These are phyloP conservation scores for Pseudorectes ferrugineus DNA, from an alignment of 2,113 vertebrate species.

Conservation along the genomic window DNA sequence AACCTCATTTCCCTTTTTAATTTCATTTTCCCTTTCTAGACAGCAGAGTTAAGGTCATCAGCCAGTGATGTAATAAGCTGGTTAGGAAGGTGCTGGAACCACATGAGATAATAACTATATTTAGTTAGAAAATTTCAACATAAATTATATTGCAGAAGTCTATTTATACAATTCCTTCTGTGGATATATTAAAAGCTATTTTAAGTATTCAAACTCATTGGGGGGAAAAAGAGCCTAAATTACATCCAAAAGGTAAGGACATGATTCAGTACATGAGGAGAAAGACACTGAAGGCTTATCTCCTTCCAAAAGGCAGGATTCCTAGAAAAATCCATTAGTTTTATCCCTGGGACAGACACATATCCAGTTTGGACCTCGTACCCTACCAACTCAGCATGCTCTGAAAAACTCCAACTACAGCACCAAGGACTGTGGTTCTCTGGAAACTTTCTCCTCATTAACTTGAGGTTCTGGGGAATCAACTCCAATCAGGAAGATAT, in stretches of 20 bases:
- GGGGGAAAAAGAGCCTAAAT: not conserved
- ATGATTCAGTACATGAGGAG: not conserved
- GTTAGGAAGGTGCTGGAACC: not conserved
- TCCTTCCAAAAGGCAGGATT: not conserved
- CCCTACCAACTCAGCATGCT: not conserved
- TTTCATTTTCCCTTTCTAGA: not conserved
- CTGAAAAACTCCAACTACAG: not conserved
- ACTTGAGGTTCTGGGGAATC: not conserved
- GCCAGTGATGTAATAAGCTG: not conserved
- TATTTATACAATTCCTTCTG: not conserved
- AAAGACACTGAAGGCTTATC: not conserved
- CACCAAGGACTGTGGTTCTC: not conserved
- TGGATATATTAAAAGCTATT: not conserved
- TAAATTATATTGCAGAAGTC: not conserved
- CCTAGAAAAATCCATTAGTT: not conserved
- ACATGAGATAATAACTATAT: not conserved
- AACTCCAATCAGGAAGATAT: not conserved
- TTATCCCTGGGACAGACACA: not conserved
- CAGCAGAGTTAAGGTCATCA: not conserved
- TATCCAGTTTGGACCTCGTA: not conserved
- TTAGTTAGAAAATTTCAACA: not conserved
- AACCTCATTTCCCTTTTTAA: slow-evolving; percentile 7
- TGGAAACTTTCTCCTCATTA: not conserved
- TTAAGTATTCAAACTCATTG: not conserved
- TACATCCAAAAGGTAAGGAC: not conserved